Evolutionary conservation across 1,140 invertebrate genomes (phyloP), one percentile per base, ranked within the genome.

Genomic region (Heliothis virescens): DNA sequence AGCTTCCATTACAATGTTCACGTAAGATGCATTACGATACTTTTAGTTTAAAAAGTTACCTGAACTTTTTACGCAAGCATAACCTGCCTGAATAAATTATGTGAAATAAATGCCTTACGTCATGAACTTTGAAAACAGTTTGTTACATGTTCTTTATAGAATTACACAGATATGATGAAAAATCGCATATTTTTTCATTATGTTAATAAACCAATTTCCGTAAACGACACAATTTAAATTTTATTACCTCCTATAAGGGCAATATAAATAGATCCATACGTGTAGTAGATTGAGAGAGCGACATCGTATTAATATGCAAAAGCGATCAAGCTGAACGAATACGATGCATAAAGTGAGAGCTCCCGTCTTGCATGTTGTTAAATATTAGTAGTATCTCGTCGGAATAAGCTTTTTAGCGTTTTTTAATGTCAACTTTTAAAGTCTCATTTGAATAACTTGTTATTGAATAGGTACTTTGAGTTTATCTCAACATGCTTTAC

Each of bases 261-360:
- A 48, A 48, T 2, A 41, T 59, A 62, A 47, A 21, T 29, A 57
- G 3, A 29, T 63, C 34, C 16, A 76, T 11, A 29, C 57, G 16
- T 52, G 29, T 52, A 16, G 59, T 52, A 16, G 21, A 55, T 53
- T 72, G 62, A 55, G 75, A 48, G 75, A 75, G 55, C 75, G 74
- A 81, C 59, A 48, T 71, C 63, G 65, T 83, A 90, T 91, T 89
- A 90, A 87, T 89, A 90, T 91, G 87, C 89, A 88, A 88, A 89
- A 83, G 82, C 86, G 82, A 83, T 87, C 79, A 83, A 82, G 84
- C 84, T 79, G 82, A 88, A 86, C 79, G 83, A 86, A 91, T 87
- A 73, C 78, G 80, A 81, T 82, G 76, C 77, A 85, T 83, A 79
- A 80, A 83, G 76, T 84, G 84, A 86, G 79, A 78, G 47, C 79